Evolutionary conservation across 2,113 vertebrate species (phyloP), one percentile per base, ranked within the genome.

Genomic region (Pangasianodon gigas): DNA sequence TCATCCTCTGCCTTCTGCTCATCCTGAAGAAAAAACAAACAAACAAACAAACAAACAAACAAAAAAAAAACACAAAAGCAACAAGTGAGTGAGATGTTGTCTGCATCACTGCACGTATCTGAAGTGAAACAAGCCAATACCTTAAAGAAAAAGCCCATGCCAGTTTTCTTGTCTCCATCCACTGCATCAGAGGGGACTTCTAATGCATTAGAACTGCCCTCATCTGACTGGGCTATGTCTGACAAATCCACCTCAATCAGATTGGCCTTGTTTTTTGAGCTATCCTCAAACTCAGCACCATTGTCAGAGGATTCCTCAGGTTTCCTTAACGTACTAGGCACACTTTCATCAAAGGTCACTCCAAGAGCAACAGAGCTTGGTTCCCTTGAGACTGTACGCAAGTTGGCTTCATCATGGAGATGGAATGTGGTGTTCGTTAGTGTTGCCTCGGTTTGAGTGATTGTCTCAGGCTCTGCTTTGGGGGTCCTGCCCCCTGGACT

Each of bases 81-180:
- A 37, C 4, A 46, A 19, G 10, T 86, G 51, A 71, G 26, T 48
- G 29, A 74, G 8, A 54, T 51, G 62, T 10, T 0, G 4, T 84
- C 24, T 48, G 9, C 1, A 65, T 10, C 41, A 71, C 32, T 51
- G 9, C 16, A 75, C 3, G 19, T 4, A 54, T 48, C 11, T 71
- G 16, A 24, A 65, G n/a, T 29, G n/a, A 10, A 75, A 51, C 69
- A 74, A 83, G 13, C 51, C 52, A 46, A 92, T 95, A 98, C 98
- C 98, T 99, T 99, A 93, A 98, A 99, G 96, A 99, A 99, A 94
- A 99, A 99, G 19, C 98, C 98, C 74, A 99, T 93, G 37, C 96
- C 97, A 1, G 96, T 96, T 93, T 99, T 99, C 96, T 98, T 97
- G 83, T 99, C 98, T 24, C 95, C 95, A n/a, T 97, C 97, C 0